Percentiles rank a stretch among this genome's conserved stretches.
These are phyloP conservation scores for Ferrisia virgata DNA, from an alignment of 2,888 invertebrate species.

Conservation along the genomic window DNA sequence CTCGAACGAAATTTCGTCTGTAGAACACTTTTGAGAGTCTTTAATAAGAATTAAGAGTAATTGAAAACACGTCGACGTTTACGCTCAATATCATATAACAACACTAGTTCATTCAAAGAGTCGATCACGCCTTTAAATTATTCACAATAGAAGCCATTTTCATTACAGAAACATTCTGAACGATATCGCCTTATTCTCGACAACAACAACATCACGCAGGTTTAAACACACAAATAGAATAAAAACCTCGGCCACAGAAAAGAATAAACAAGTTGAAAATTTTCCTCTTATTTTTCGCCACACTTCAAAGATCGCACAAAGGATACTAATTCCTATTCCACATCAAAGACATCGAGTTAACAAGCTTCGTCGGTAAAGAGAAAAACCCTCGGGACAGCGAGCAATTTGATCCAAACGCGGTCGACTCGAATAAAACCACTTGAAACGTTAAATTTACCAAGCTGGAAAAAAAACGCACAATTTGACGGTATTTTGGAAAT, in stretches of 20 bases:
- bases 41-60: too few relatives aligned
- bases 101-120: neutral
- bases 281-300: neutral
- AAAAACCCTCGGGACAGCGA: neutral
- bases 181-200: neutral
- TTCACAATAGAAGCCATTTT: neutral
- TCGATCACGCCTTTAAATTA: neutral
- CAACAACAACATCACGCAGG: neutral
- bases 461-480: neutral
- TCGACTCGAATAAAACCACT: neutral
- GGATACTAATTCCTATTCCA: neutral
- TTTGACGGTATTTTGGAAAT: neutral
- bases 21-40: too few relatives aligned
- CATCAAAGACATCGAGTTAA: neutral
- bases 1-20: neutral
- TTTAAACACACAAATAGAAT: neutral
- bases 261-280: neutral
- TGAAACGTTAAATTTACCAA: neutral
- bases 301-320: neutral
- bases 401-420: neutral
- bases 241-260: neutral
- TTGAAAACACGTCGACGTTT: too few relatives aligned
- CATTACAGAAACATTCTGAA: neutral
- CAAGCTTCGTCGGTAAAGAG: neutral
- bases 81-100: too few relatives aligned